These are phyloP conservation scores for Gryllus bimaculatus DNA, from an alignment of 1,140 invertebrate genomes.

Conservation along the genomic window DNA sequence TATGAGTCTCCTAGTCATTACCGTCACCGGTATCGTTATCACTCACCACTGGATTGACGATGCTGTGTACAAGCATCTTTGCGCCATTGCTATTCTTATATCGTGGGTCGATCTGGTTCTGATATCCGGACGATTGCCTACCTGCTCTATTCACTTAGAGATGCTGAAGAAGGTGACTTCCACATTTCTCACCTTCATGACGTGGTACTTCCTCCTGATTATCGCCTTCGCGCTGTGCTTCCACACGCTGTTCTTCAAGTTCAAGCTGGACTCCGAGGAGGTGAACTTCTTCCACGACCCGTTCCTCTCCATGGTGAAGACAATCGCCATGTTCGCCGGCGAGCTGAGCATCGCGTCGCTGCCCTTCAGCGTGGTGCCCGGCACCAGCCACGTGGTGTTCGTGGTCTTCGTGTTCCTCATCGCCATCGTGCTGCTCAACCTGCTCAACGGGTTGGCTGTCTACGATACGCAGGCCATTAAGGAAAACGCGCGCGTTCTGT, in stretches of 20 bases:
- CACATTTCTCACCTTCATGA: conserved; percentile 66
- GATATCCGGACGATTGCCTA: conserved; percentile 60
- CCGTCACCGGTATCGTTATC: not conserved
- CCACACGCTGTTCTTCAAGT: conserved; percentile 52
- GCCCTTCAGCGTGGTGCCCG: conserved; percentile 53
- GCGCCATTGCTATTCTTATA: conserved; percentile 57
- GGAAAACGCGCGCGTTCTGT: conserved; percentile 62
- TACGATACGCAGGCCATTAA: conserved; percentile 66
- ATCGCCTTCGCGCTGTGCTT: conserved; percentile 72
- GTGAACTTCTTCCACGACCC: conserved; percentile 43
- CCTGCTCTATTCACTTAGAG: conserved; percentile 62
- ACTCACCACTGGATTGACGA: not conserved
- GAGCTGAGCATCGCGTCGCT: conserved; percentile 67
- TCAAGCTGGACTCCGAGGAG: conserved; percentile 25
- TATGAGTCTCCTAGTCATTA: not conserved
- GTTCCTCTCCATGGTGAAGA: conserved; percentile 60
- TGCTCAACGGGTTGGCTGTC: conserved; percentile 70
- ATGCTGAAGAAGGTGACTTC: conserved; percentile 65
- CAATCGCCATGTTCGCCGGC: conserved; percentile 72
- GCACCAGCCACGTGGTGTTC: conserved; percentile 61
- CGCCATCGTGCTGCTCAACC: conserved; percentile 67
- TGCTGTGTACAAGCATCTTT: conserved; percentile 26
- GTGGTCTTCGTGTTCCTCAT: conserved; percentile 69
- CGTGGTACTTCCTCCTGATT: conserved; percentile 60
- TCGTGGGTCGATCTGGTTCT: conserved; percentile 64